These are phyloP conservation scores for Hirundo rustica DNA, from an alignment of 2,797 vertebrate species.

Conservation along the genomic window DNA sequence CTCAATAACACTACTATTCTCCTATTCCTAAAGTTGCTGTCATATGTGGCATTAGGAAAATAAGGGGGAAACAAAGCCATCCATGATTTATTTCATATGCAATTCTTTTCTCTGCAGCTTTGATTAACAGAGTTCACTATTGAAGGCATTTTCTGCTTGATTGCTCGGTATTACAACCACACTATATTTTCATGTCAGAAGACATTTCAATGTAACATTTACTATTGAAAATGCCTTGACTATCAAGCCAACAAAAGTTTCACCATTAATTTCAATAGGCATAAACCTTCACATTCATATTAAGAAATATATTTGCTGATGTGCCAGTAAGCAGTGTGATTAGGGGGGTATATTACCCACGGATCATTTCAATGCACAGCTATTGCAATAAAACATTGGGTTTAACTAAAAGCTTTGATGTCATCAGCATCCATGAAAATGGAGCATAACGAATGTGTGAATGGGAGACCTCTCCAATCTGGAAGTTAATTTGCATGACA, in stretches of 20 bases:
- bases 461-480: slow-evolving; percentile 57
- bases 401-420: slow-evolving; percentile 52
- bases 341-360: not conserved
- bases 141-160: not conserved
- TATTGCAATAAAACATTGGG: not conserved
- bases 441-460: slow-evolving; percentile 40
- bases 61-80: accelerated
- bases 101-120: not conserved
- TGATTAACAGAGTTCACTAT: not conserved
- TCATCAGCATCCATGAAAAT: slow-evolving; percentile 49
- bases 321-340: not conserved
- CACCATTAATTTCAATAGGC: not conserved
- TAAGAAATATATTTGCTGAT: not conserved
- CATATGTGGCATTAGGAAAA: not conserved
- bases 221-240: not conserved
- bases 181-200: not conserved
- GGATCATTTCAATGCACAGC: not conserved
- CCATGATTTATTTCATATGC: not conserved
- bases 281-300: not conserved
- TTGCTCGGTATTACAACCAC: not conserved
- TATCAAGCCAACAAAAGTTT: not conserved
- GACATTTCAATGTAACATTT: not conserved
- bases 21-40: not conserved
- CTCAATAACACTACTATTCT: not conserved
- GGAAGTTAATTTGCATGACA: slow-evolving; percentile 64